These are phyloP conservation scores for Lacerta agilis DNA, from an alignment of 2,797 vertebrate species.

Conservation along the genomic window DNA sequence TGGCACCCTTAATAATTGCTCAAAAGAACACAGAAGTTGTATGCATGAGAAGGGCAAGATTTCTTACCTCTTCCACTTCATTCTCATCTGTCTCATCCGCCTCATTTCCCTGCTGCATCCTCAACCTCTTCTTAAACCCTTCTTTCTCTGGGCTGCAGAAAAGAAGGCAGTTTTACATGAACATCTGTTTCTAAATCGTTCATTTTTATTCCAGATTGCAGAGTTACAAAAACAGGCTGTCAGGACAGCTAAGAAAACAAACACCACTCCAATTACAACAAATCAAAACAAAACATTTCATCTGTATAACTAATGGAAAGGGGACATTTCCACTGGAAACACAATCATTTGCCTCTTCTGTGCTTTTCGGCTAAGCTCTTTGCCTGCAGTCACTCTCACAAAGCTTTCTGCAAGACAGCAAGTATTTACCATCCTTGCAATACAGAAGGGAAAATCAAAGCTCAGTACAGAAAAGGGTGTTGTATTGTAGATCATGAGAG, in stretches of 20 bases:
- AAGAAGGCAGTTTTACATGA: neutral
- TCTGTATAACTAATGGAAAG: neutral
- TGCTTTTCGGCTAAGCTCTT: neutral
- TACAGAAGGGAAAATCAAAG: neutral
- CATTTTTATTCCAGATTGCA: neutral
- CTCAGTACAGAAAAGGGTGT: no score
- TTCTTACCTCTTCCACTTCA: conserved; percentile 84
- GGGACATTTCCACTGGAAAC: neutral
- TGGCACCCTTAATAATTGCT: neutral
- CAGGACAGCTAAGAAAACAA: no score
- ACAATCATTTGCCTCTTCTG: neutral
- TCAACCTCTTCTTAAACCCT: conserved; percentile 89
- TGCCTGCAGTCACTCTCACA: neutral
- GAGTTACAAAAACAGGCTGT: neutral
- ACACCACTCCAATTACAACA: neutral
- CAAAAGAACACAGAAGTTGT: neutral
- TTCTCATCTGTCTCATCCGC: conserved; percentile 90
- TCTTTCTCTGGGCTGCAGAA: conserved; percentile 89
- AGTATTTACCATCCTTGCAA: neutral
- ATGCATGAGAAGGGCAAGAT: neutral
- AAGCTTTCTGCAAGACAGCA: neutral
- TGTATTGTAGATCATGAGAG: neutral
- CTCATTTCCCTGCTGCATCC: conserved; percentile 82
- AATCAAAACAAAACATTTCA: neutral
- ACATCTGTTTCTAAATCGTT: neutral